These are phyloP conservation scores for Lineus longissimus DNA, from an alignment of 1,140 invertebrate genomes.

Conservation along the genomic window DNA sequence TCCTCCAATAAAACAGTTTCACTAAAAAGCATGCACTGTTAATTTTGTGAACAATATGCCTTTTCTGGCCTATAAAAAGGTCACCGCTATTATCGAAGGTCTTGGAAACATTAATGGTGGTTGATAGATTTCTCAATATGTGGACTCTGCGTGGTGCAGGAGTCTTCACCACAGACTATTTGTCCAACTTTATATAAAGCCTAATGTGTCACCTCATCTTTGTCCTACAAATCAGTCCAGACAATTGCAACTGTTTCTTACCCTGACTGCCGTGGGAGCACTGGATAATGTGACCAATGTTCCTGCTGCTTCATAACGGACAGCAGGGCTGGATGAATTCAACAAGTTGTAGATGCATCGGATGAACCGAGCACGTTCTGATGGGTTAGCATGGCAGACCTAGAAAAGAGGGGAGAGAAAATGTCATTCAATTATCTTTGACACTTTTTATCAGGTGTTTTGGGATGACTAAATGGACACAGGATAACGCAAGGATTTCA, in stretches of 20 bases:
- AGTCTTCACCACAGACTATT: too few species aligned
- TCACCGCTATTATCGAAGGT: too few species aligned
- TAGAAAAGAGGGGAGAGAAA: conserved; percentile 46
- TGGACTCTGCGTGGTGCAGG: too few species aligned
- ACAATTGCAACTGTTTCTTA: conserved; percentile 34
- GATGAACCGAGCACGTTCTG: conserved; percentile 93
- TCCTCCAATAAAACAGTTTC: too few species aligned
- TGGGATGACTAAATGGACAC: conserved; percentile 11
- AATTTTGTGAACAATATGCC: too few species aligned
- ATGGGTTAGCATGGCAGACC: conserved; percentile 96
- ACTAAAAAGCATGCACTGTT: too few species aligned
- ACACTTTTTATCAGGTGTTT: too few species aligned
- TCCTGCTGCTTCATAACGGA: conserved; percentile 97
- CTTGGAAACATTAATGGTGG: too few species aligned
- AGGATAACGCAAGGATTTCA: conserved; percentile 5
- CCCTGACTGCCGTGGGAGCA: conserved; percentile 94
- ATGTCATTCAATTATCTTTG: neutral
- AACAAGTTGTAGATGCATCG: conserved; percentile 95
- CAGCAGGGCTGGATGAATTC: conserved; percentile 92
- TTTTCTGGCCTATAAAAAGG: too few species aligned
- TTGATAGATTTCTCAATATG: too few species aligned
- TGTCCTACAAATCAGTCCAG: neutral
- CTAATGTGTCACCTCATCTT: too few species aligned
- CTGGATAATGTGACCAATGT: conserved; percentile 98
- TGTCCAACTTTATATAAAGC: too few species aligned